These are phyloP conservation scores for Mesochorus sp. DNA, from an alignment of 2,888 invertebrate species.

Conservation along the genomic window DNA sequence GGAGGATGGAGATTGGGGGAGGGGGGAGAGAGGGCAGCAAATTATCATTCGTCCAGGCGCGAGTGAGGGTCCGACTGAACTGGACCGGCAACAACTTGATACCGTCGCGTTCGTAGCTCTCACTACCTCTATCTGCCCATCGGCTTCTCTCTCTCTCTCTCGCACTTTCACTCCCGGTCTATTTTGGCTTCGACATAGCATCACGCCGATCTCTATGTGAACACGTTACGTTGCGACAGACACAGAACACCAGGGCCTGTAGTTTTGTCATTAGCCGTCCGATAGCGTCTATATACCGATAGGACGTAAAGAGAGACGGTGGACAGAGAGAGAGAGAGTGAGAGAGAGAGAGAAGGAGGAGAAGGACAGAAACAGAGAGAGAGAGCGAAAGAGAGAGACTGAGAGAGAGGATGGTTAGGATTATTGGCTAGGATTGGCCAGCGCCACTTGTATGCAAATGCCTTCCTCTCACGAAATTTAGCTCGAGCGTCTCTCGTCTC, in stretches of 20 bases:
- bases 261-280: conserved; percentile 81
- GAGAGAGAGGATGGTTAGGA: conserved; percentile 73
- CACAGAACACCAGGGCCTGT: conserved; percentile 75
- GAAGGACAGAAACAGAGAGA: conserved; percentile 71
- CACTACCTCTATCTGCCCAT: conserved; percentile 7
- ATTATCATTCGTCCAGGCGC: conserved; percentile 80
- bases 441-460: conserved; percentile 80
- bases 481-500: conserved; percentile 50
- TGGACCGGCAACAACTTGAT: conserved; percentile 81
- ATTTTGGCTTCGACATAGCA: conserved; percentile 8
- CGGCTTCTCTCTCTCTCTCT: conserved; percentile 17
- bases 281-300: conserved; percentile 78
- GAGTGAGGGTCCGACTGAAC: conserved; percentile 77
- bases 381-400: conserved; percentile 61
- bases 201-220: conserved; percentile 29
- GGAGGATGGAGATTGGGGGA: conserved; percentile 50
- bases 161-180: background rate
- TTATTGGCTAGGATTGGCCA: conserved; percentile 81
- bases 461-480: conserved; percentile 67
- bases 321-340: conserved; percentile 61
- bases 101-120: conserved; percentile 68
- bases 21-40: conserved; percentile 70
- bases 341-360: conserved; percentile 70
- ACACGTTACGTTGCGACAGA: conserved; percentile 47
- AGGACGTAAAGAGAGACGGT: conserved; percentile 70